These are phyloP conservation scores for Polyommatus iphigenia DNA, from an alignment of 2,888 invertebrate species.

Conservation along the genomic window DNA sequence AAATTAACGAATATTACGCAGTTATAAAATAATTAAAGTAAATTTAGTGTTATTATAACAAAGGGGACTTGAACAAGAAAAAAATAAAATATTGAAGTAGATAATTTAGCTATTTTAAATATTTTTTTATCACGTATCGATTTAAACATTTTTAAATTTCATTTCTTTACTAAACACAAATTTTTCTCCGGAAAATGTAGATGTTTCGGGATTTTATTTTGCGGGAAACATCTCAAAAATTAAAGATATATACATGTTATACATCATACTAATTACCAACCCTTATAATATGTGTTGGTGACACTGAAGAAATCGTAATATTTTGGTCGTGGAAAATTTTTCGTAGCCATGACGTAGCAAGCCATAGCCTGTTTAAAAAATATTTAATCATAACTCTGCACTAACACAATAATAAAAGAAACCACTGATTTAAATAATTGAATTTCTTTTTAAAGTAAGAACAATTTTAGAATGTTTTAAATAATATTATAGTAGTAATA, in stretches of 20 bases:
- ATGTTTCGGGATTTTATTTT: no score
- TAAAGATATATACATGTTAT: neutral
- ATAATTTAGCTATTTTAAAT: neutral
- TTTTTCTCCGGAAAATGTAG: no score
- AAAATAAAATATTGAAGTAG: slow-evolving; percentile 1
- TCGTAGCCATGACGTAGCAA: neutral
- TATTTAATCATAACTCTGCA: neutral
- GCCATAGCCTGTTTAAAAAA: neutral
- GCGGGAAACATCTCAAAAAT: no score
- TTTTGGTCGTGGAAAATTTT: no score
- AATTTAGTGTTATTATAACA: neutral
- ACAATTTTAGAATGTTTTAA: no score
- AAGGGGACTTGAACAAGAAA: neutral
- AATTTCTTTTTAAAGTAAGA: no score
- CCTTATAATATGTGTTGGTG: no score
- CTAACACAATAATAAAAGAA: no score
- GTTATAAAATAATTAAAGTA: neutral
- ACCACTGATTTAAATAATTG: no score
- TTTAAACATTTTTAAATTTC: neutral
- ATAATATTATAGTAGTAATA: no score
- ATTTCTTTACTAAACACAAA: neutral
- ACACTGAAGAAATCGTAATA: no score
- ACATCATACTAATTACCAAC: neutral
- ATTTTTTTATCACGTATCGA: neutral
- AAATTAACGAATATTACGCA: slow-evolving; percentile 7